Conservation (phyloP, 2,888 invertebrate genomes). For the Dione juno region DNA sequence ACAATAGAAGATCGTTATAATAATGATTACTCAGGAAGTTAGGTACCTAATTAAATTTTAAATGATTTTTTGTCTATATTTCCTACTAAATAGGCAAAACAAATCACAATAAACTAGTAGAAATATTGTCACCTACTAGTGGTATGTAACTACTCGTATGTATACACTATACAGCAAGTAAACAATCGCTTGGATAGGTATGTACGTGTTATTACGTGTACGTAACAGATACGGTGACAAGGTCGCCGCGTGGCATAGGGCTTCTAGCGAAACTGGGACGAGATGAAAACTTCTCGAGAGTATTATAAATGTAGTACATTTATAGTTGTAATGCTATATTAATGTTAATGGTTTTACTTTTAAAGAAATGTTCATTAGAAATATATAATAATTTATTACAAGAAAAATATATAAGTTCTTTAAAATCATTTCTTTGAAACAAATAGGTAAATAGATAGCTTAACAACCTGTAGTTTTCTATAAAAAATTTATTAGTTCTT, state of each 20-base stretch:
- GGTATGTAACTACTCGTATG: slow-evolving; percentile 23
- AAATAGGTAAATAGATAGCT: too few relatives aligned
- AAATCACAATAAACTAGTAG: not conserved
- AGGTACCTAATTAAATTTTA: not conserved
- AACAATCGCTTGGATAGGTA: slow-evolving; percentile 38
- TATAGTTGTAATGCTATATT: slow-evolving; percentile 4
- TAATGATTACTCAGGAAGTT: not conserved
- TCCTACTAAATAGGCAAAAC: not conserved
- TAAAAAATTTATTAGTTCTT: too few relatives aligned
- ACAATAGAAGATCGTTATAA: not conserved
- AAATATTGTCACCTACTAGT: slow-evolving; percentile 1
- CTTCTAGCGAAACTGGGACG: slow-evolving; percentile 43
- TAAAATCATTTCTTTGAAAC: too few relatives aligned
- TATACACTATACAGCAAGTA: slow-evolving; percentile 23
- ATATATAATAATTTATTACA: too few relatives aligned
- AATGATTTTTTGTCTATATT: not conserved
- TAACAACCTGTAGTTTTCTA: too few relatives aligned
- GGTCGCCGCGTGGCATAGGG: slow-evolving; percentile 48
- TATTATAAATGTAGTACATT: slow-evolving; percentile 19
- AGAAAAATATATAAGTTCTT: too few relatives aligned
- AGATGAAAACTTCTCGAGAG: slow-evolving; percentile 33
- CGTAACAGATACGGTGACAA: slow-evolving; percentile 47
- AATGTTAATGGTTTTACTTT: not conserved
- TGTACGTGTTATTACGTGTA: slow-evolving; percentile 41
- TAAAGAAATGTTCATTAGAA: not conserved